These are phyloP conservation scores for Stigmatopora argus DNA, from an alignment of 2,113 vertebrate genomes.

Conservation along the genomic window DNA sequence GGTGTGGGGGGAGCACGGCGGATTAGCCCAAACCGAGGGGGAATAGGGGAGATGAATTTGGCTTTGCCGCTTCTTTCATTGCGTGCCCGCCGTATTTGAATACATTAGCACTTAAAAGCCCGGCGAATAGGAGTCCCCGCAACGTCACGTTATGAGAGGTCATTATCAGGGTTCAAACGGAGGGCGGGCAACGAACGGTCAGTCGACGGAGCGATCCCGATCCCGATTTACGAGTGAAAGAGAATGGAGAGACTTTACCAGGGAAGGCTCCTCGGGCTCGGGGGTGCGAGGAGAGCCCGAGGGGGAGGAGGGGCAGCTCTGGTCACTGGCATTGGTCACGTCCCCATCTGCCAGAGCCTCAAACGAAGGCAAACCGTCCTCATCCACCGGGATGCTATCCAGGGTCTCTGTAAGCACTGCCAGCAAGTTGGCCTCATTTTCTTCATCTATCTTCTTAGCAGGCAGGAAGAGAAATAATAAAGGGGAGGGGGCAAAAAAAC, in stretches of 20 bases:
- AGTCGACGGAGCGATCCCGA: no score
- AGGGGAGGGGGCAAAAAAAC: constrained; percentile 15
- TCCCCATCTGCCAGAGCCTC: constrained; percentile 97
- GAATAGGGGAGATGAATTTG: constrained; percentile 35
- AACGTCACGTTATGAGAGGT: not conserved
- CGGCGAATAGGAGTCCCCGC: constrained; percentile 26
- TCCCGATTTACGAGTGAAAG: no score
- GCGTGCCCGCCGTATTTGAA: constrained; percentile 38
- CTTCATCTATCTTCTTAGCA: constrained; percentile 98
- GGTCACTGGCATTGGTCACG: constrained; percentile 93
- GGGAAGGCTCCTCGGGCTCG: constrained; percentile 95
- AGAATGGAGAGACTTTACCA: constrained; percentile 78
- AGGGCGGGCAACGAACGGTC: not conserved
- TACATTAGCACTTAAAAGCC: constrained; percentile 32
- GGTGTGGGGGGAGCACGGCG: not conserved
- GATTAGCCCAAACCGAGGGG: constrained; percentile 28
- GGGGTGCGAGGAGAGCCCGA: constrained; percentile 86
- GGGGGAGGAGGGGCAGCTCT: constrained; percentile 88
- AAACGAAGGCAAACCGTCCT: constrained; percentile 98
- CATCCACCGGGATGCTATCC: constrained; percentile 99
- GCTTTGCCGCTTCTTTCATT: constrained; percentile 24
- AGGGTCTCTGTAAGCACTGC: constrained; percentile 97
- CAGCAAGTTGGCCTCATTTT: constrained; percentile 98
- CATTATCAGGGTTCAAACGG: not conserved
- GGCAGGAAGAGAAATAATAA: constrained; percentile 33